Conservation (phyloP, 2,797 vertebrate species). For the Cryptoprocta ferox region DNA sequence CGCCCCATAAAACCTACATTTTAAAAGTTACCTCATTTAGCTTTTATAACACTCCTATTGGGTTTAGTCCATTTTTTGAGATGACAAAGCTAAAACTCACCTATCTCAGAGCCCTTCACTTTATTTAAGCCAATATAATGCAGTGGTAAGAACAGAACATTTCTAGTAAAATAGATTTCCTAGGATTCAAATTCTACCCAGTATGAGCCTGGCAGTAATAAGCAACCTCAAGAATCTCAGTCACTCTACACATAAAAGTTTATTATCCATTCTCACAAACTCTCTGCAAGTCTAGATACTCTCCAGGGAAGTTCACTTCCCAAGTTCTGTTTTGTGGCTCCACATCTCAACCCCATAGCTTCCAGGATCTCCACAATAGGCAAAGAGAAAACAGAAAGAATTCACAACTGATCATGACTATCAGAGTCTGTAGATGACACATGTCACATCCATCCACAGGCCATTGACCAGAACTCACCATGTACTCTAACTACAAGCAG, state of each 20-base stretch:
- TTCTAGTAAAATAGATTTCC: slow-evolving; percentile 8
- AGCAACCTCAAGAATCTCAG: slow-evolving; percentile 44
- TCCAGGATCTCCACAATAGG: not conserved
- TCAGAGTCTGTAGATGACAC: not conserved
- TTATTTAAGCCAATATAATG: not conserved
- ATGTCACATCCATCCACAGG: not conserved
- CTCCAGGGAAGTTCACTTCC: not conserved
- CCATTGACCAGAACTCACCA: not conserved
- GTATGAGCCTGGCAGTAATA: not conserved
- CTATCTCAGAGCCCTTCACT: not conserved
- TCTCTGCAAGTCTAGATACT: not conserved
- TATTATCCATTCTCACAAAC: not conserved
- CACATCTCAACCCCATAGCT: not conserved
- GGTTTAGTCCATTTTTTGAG: not conserved
- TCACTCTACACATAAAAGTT: not conserved
- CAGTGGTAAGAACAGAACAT: not conserved
- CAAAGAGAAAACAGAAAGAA: not conserved
- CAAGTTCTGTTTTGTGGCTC: not conserved
- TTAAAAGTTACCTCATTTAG: not conserved
- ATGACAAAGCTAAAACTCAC: not conserved
- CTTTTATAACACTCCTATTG: not conserved
- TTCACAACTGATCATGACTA: not conserved
- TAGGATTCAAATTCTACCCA: not conserved
- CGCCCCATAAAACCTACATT: not conserved
- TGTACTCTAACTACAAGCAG: not conserved